Conservation (phyloP, 1,140 invertebrate genomes). For the Varroa destructor region DNA sequence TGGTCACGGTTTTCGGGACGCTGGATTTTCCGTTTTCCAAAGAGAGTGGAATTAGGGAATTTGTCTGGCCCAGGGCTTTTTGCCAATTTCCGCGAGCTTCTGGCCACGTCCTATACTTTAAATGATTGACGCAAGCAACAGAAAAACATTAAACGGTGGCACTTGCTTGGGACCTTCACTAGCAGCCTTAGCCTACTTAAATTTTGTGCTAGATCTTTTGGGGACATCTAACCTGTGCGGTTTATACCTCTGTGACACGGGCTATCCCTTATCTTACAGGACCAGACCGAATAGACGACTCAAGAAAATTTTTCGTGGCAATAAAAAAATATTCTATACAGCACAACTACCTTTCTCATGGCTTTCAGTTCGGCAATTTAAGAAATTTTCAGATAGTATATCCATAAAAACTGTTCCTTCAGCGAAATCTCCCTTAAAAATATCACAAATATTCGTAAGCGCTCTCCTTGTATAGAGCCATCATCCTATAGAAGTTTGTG, state of each 20-base stretch:
- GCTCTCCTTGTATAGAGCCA: neutral
- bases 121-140: neutral
- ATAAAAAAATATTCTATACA: constrained; percentile 30
- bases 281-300: neutral
- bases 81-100: neutral
- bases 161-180: neutral
- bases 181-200: neutral
- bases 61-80: constrained; percentile 10
- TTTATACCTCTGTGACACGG: neutral
- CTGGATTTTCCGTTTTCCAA: neutral
- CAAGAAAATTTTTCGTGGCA: neutral
- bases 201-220: neutral
- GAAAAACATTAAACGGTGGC: neutral
- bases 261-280: constrained; percentile 5
- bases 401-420: neutral
- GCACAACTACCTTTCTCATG: constrained; percentile 40
- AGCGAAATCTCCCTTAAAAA: neutral
- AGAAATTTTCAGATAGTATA: constrained; percentile 37
- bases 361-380: constrained; percentile 39
- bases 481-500: neutral
- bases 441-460: neutral
- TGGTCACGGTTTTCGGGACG: neutral
- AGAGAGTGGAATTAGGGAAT: neutral
- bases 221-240: neutral
- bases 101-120: constrained; percentile 22